Base-by-base conservation (phyloP, 2,113 vertebrate genomes). In the Nannospalax galili region DNA sequence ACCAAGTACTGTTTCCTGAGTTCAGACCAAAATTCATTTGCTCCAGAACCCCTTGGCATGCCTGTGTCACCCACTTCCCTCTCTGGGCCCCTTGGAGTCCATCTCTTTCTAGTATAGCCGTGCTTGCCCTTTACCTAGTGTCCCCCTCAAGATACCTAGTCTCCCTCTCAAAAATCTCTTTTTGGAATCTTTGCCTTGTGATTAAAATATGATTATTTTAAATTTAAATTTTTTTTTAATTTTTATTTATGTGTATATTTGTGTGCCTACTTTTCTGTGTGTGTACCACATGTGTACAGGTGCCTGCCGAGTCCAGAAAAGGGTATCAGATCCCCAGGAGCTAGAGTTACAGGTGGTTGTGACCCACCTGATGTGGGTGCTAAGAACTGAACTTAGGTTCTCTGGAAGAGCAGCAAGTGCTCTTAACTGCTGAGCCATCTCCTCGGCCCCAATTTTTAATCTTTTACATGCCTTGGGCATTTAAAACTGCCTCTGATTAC, bases 1-100 rank as follows among this genome's bases (percentile, higher is more conserved):
- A 96, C 84, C 91, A 95, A 94, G 75, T 17, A 32, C 37, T 3
- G 37, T 64, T 45, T 86, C 81, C 72, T 5, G 20, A 86, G 65
- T 72, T 90, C 69, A 91, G 67, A 74, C 52, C 82, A 58, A 87
- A 67, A 42, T 14, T 67, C n/a, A 37, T 70, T 84, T 42, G 56
- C 37, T 80, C 58, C 74, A 86, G 88, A 79, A 84, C n/a, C 73
- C 17, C n/a, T 26, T 81, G 77, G 84, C 73, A 30, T 32, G 62
- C 22, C 70, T 52, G 17, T 72, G 65, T 92, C 80, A 73, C 80
- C 75, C 62, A 42, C 88, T 70, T 69, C 82, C 62, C 75, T 93
- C 64, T 37, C 75, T 32, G 10, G 30, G 67, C 22, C 40, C 64
- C 91, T 72, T 10, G 40, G 60, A 92, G 65, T 52, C 85, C 45